Evolutionary conservation across 2,888 invertebrate genomes (phyloP), one percentile per base, ranked within the genome.

Genomic region (Idaea biselata): DNA sequence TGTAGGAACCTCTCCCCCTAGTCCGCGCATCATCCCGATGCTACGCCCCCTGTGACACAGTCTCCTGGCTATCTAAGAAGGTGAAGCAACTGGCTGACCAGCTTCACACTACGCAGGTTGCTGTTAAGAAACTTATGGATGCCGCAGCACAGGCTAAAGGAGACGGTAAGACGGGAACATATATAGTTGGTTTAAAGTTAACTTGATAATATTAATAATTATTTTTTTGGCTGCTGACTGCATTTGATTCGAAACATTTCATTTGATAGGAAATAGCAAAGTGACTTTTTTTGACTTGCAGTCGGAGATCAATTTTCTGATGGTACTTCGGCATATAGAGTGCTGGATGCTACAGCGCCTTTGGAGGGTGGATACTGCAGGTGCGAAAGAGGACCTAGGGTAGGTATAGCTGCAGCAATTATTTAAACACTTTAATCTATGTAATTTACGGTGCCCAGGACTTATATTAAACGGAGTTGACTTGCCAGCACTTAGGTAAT

Each of bases 351-450:
- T 6, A 94, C 93, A 59, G 94, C 94, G n/a, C 94, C 94, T 1
- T 78, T 94, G 54, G 92, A 93, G 72, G 91, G 89, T 8, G 94
- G 93, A 0, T 94, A 93, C 73, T 95, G 95, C 72, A 88, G 93
- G 58, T 95, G 95, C 74, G 95, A 95, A 79, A 86, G 95, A 73
- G 95, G 95, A 7, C 93, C 95, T 0, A 91, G 95, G 80, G 95
- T 95, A 79, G 85, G 89, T 81, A 54, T 25, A 25, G 25, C 5
- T 25, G 25, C 25, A 25, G 5, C 1, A 25, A 25, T 1, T 25
- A 25, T 1, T 25, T 25, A 25, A 25, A 5, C 25, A 25, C 5
- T 25, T 1, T 25, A 25, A 5, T 25, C 3, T 25, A 1, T 25
- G 25, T 25, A n/a, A n/a, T n/a, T n/a, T n/a, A n/a, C n/a, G n/a